Evolutionary conservation across 2,797 vertebrate genomes (phyloP).

Genomic region (Sebastes taczanowskii): DNA sequence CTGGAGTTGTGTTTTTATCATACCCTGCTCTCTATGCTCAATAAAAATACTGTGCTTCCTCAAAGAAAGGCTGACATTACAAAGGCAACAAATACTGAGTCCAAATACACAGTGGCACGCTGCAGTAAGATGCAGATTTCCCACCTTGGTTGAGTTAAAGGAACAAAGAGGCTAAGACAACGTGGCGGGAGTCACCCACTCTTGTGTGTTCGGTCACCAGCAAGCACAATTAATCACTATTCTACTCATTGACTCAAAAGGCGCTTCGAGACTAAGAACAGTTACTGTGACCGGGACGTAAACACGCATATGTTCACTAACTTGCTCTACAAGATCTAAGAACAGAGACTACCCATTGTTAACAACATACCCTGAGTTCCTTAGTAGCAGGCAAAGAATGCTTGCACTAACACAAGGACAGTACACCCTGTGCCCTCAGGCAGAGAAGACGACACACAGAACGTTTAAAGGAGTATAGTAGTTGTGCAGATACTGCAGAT

Average conservation of each 20-base stretch:
- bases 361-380: constrained; percentile 71
- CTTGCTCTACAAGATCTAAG: constrained; percentile 32
- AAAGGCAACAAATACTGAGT: constrained; percentile 46
- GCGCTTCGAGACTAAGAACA: constrained; percentile 43
- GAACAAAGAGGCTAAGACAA: constrained; percentile 35
- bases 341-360: not conserved
- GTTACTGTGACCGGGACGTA: constrained; percentile 10
- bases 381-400: constrained; percentile 30
- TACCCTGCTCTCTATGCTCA: constrained; percentile 10
- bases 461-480: constrained; percentile 18
- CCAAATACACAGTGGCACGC: constrained; percentile 23
- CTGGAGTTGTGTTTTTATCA: constrained; percentile 10
- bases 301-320: constrained; percentile 13
- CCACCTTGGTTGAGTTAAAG: constrained; percentile 12
- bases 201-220: constrained; percentile 29
- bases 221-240: constrained; percentile 45
- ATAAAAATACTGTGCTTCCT: constrained; percentile 19
- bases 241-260: constrained; percentile 42
- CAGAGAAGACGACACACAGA: not conserved
- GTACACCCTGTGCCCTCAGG: constrained; percentile 1
- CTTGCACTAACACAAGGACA: constrained; percentile 16
- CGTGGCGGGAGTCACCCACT: constrained; percentile 5
- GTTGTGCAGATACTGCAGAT: constrained; percentile 31
- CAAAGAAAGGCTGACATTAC: constrained; percentile 23
- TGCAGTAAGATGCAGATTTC: constrained; percentile 1